Evolutionary conservation across 2,797 vertebrate genomes (phyloP), one percentile per base, ranked within the genome.

Genomic region (Lindbergichthys nudifrons): DNA sequence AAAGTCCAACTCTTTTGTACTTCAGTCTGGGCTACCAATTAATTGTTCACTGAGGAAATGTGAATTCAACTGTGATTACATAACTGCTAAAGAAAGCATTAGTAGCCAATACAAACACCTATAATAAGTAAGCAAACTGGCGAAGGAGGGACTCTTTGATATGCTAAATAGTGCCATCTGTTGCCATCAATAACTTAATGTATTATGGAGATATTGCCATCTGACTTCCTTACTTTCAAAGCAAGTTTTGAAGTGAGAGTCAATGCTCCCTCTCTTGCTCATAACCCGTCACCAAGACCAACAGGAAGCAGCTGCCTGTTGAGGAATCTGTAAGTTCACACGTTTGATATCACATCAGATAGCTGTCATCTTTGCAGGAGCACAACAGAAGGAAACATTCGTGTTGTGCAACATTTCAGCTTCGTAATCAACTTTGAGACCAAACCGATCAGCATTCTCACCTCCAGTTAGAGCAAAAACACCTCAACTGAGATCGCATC

Each of bases 181-280:
- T 81, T 87, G 53, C 74, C 67, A 78, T 80, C 84, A 80, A 77
- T 82, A 84, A 70, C 71, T 79, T 80, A 81, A 83, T 79, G 70
- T 78, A 73, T 56, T 64, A 60, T 65, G 65, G 30, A 72, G 81
- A 83, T 72, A 60, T 67, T 21, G 50, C 76, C 70, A 78, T 84
- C 81, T 69, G 83, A 86, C 81, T 89, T 84, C 80, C 83, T 88
- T 86, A 80, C 79, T 72, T 88, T 87, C 73, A 84, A 83, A 89
- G 75, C 65, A 48, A 61, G 63, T 87, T 78, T 85, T 83, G 70
- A 78, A 88, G 70, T 61, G 32, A 46, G 70, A 88, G 65, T 70
- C 81, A 81, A 75, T 70, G 77, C 81, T 69, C 43, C 58, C 19
- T 39, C 7, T 66, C 32, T 65, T n/a, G 32, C 72, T 80, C 62